Evolutionary conservation across 2,797 vertebrate genomes (phyloP).

Genomic region (Enteromius argenteus): DNA sequence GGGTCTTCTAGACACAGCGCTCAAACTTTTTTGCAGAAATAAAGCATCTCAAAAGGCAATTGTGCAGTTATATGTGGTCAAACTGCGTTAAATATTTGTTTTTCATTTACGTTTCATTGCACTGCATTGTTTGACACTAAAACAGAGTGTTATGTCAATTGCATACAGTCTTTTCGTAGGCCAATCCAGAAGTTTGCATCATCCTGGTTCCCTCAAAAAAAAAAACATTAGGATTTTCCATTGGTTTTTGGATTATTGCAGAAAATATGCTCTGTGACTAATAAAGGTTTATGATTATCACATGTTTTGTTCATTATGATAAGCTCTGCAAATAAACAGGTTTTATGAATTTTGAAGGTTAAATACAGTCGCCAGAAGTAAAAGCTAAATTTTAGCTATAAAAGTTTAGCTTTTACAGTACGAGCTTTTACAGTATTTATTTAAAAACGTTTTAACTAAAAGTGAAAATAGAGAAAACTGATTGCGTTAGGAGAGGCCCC

Average conservation of each 20-base stretch:
- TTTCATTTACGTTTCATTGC: constrained; percentile 67
- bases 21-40: constrained; percentile 77
- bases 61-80: constrained; percentile 75
- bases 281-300: background rate
- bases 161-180: background rate
- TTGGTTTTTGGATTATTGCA: constrained; percentile 4
- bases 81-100: constrained; percentile 76
- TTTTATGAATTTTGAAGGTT: background rate
- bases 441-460: background rate
- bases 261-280: background rate
- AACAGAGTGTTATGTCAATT: background rate
- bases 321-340: background rate
- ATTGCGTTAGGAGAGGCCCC: background rate
- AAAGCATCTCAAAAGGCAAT: constrained; percentile 63
- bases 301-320: background rate
- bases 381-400: background rate
- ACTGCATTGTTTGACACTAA: background rate
- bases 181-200: background rate
- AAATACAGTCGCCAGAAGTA: background rate
- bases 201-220: background rate
- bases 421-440: background rate
- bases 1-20: constrained; percentile 30
- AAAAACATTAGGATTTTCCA: background rate
- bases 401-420: background rate
- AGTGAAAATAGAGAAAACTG: background rate